Conservation (phyloP, 2,113 vertebrate genomes). For the Lophius piscatorius region DNA sequence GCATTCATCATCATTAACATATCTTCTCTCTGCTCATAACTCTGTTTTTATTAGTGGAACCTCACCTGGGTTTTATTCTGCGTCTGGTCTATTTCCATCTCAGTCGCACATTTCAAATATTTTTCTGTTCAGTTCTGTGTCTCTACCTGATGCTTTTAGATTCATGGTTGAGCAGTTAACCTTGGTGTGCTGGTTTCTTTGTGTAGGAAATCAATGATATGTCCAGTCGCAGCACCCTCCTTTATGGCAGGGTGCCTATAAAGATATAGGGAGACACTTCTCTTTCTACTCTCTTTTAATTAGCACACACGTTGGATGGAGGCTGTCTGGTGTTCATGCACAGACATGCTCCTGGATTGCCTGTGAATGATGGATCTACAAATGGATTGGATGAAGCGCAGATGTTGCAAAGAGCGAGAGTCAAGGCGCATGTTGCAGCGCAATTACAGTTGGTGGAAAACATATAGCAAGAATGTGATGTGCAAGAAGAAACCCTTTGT, state of each 20-base stretch:
- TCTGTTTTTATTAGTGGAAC: constrained; percentile 5
- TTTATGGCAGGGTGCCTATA: too few species aligned
- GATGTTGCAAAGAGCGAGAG: background rate
- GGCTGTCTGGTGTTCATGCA: constrained; percentile 17
- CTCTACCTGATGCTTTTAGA: background rate
- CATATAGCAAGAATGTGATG: too few species aligned
- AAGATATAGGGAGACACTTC: constrained; percentile 1
- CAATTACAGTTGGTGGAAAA: background rate
- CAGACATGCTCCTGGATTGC: background rate
- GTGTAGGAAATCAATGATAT: background rate
- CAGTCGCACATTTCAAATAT: background rate
- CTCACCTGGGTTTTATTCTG: background rate
- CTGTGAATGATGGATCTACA: too few species aligned
- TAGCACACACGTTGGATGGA: constrained; percentile 12
- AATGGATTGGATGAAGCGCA: background rate
- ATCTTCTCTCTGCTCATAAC: too few species aligned
- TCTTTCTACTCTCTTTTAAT: constrained; percentile 14
- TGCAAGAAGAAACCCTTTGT: too few species aligned
- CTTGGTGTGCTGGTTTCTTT: background rate
- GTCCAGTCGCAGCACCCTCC: too few species aligned
- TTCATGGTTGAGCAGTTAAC: background rate
- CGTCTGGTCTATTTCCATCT: background rate
- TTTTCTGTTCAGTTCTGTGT: background rate
- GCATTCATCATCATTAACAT: too few species aligned
- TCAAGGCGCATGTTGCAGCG: background rate